Evolutionary conservation across 2,113 vertebrate genomes (phyloP), one percentile per base, ranked within the genome.

Genomic region (Hyla sarda): DNA sequence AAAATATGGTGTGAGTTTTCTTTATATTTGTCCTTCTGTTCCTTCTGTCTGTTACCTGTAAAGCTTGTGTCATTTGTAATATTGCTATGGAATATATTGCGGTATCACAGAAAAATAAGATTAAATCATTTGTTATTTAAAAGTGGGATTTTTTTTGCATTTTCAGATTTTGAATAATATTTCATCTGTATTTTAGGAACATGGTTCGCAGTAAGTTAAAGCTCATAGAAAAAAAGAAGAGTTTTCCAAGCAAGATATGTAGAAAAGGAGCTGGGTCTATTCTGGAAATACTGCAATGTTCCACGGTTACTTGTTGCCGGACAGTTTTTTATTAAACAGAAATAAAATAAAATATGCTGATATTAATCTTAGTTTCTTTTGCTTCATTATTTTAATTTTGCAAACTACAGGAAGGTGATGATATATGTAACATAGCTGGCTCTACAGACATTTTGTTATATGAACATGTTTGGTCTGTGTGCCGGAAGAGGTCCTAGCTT

Each of bases 321-420:
- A 47, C 1, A 30, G 34, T 73, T 25, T 74, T 34, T 32, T 56
- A 56, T 37, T 60, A 30, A 30, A 75, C 17, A 21, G 28, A 72
- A 5, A 25, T 41, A 17, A 75, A 84, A 84, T 74, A 84, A 84
- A 82, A 67, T 82, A 56, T 41, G 16, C 37, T 54, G 52, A 19
- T 12, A 13, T 82, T 34, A 71, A 32, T 56, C 56, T 11, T 47
- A 19, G 56, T 12, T 54, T 54, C 25, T 72, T 32, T n/a, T 37
- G 34, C 12, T 45, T 47, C 23, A 47, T 74, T 28, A 75, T 19
- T 69, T 25, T 16, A 30, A 25, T 56, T n/a, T 7, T 12, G 34
- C 12, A n/a, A 47, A 48, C 62, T 71, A 67, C 69, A 34, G 23
- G 54, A 6, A 52, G 23, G 12, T 50, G 3, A 13, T 32, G 41